phyloP scores from a whole-genome alignment of 2,113 vertebrate species.

The Glaucidium brasilianum region DNA sequence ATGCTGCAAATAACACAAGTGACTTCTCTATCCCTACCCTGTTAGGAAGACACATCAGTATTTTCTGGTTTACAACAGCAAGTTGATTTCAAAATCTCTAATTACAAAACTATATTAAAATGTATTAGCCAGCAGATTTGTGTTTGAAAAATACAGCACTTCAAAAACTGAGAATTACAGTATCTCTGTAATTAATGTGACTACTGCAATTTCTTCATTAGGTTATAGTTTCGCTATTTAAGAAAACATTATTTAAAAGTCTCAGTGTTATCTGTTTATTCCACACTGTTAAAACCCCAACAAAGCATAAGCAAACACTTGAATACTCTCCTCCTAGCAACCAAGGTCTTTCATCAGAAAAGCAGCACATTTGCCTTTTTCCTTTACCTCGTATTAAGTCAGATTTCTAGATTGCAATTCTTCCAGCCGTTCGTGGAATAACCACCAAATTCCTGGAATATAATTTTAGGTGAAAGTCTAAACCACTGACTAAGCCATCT shows the following conservation, averaged over 20 bases:
- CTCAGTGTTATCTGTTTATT: not conserved
- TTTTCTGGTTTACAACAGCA: not conserved
- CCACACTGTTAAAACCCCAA: not conserved
- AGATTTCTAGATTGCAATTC: not conserved
- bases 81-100: not conserved
- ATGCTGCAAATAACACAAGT: not conserved
- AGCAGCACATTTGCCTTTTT: not conserved
- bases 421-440: not conserved
- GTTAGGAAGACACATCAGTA: not conserved
- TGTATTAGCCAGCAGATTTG: not conserved
- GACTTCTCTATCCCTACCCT: not conserved
- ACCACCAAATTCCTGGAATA: not conserved
- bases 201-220: conserved; percentile 20
- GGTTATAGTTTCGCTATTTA: not conserved
- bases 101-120: not conserved
- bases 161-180: not conserved
- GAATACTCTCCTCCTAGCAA: conserved; percentile 67
- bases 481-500: not conserved
- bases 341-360: conserved; percentile 56
- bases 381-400: not conserved
- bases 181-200: not conserved
- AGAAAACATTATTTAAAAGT: conserved; percentile 12
- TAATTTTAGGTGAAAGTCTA: not conserved
- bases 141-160: not conserved
- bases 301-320: conserved; percentile 29